Conservation (phyloP, 2,113 vertebrate species). For the Agapornis roseicollis region DNA sequence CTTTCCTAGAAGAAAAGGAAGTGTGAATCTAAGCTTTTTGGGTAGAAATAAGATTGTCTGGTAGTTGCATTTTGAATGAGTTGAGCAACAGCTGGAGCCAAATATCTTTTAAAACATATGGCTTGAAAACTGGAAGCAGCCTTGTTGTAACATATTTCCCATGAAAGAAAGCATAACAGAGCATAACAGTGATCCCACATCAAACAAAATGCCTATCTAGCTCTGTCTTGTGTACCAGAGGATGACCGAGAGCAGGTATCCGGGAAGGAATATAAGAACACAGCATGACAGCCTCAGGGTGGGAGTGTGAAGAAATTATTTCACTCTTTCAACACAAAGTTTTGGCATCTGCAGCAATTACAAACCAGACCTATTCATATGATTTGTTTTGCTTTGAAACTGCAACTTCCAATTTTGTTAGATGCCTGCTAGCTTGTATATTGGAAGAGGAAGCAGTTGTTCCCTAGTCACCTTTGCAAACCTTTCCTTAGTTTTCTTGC, state of each 20-base stretch:
- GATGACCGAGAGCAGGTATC: not conserved
- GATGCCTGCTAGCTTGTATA: not conserved
- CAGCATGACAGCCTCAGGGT: accelerated
- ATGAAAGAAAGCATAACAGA: not conserved
- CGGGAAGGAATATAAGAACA: not conserved
- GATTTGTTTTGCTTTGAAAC: not conserved
- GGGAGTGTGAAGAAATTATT: not conserved
- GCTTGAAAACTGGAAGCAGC: not conserved
- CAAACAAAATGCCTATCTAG: not conserved
- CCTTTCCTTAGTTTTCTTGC: not conserved
- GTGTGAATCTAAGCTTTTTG: not conserved
- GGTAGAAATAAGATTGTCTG: not conserved
- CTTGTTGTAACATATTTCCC: not conserved
- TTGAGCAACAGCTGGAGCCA: conserved; percentile 7
- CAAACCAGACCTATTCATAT: not conserved
- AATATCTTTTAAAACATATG: not conserved
- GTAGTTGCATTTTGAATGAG: not conserved
- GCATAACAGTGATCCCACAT: not conserved
- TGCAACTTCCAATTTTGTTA: not conserved
- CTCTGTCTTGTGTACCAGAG: not conserved
- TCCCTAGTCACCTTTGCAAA: not conserved
- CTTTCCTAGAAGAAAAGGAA: not conserved
- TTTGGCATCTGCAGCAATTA: not conserved
- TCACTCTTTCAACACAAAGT: not conserved
- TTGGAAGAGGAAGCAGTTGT: not conserved